Evolutionary conservation across 2,888 invertebrate species (phyloP), one percentile per base, ranked within the genome.

Genomic region (Andrena minutula): DNA sequence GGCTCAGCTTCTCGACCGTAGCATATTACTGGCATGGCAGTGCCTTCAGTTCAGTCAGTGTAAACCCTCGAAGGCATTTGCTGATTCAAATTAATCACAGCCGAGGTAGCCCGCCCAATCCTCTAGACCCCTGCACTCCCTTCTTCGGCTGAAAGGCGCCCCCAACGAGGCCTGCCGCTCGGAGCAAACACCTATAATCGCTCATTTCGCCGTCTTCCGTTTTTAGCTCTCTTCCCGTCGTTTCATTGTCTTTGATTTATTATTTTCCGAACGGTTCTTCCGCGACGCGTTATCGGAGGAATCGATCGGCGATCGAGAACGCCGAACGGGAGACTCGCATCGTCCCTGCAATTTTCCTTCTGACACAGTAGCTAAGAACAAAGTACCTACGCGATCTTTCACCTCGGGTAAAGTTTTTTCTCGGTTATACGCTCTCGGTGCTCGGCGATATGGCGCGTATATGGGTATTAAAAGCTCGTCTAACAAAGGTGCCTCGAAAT

Each of bases 81-180:
- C 92, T 90, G 91, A 93, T 92, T 94, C 93, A 93, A 94, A 94
- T 94, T 94, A 94, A 94, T 94, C 93, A 94, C 93, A 91, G 91
- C 93, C 91, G 88, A 86, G 89, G 83, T 89, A 86, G 88, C 86
- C 83, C 65, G 65, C 70, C 86, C 83, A 77, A 79, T 66, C 77
- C 83, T 75, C 78, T 58, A 53, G 56, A 64, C 64, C 56, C 74
- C 56, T 26, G 32, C 69, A 51, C 63, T 30, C 61, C 65, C 56
- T 49, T 12, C 56, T 10, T 10, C 10, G 2, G 32, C 64, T 83
- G 58, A 75, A 65, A 81, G 72, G 10, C 56, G 69, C 75, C 83
- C 83, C 73, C 85, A 77, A 79, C 86, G 56, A 76, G 56, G 10
- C 65, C 64, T 75, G 74, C 73, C 66, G 26, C 60, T 28, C 47